phyloP scores from a whole-genome alignment of 2,888 invertebrate species.

The Prenolepis imparis region DNA sequence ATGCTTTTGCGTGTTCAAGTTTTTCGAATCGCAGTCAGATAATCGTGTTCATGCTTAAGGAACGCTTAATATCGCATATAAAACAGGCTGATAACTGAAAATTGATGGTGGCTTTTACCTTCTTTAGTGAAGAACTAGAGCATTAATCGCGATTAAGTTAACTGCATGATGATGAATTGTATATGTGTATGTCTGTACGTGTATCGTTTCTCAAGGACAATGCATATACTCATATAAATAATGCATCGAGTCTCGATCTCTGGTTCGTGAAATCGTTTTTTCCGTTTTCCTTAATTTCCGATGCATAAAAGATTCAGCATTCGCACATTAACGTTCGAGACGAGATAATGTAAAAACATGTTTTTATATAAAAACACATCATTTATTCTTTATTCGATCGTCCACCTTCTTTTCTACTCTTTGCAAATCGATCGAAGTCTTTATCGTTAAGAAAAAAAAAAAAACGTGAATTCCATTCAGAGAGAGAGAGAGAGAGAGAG shows the following conservation, averaged over 20 bases:
- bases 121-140: slow-evolving; percentile 79
- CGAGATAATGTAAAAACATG: slow-evolving; percentile 10
- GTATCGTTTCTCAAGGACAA: slow-evolving; percentile 74
- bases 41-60: slow-evolving; percentile 34
- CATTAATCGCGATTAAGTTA: slow-evolving; percentile 77
- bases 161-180: slow-evolving; percentile 77
- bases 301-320: slow-evolving; percentile 58
- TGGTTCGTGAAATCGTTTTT: slow-evolving; percentile 61
- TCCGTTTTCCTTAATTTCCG: slow-evolving; percentile 58
- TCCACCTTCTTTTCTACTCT: background rate
- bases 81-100: slow-evolving; percentile 41
- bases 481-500: background rate
- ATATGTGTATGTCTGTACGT: too few relatives aligned
- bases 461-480: background rate
- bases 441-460: background rate
- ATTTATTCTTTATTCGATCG: background rate
- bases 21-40: slow-evolving; percentile 13
- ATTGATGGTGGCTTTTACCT: slow-evolving; percentile 29
- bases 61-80: slow-evolving; percentile 41
- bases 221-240: slow-evolving; percentile 68
- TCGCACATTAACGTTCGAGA: background rate
- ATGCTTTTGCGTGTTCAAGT: slow-evolving; percentile 15
- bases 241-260: slow-evolving; percentile 59
- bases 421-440: background rate
- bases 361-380: background rate